Base-by-base conservation (phyloP, 2,888 invertebrate genomes). In the Callyntrura sp. region DNA sequence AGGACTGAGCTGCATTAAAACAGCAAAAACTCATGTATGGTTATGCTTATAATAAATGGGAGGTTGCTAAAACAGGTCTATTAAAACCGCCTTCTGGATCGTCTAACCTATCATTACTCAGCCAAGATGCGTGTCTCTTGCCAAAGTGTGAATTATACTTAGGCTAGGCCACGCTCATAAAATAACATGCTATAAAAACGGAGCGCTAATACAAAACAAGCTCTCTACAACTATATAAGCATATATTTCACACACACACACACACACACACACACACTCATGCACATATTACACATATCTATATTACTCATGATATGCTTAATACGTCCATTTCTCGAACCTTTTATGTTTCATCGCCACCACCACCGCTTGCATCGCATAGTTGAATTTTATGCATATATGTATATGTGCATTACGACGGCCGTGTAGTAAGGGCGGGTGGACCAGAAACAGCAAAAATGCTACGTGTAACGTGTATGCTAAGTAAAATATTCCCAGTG, bases 41-140 rank as follows among this genome's bases (percentile, higher is more conserved):
- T 83, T 88, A 73, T 76, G 88, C 88, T 60, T 51, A 70, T 88
- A 88, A 88, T 88, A 88, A 88, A 88, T 88, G 88, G 88, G 88
- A 88, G 88, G 88, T 83, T 88, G 88, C 88, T 88, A 88, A 88
- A 88, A 88, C 88, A 83, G 81, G 88, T 88, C 88, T 88, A 87
- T 81, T 78, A 84, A 78, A 89, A 78, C 89, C 89, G 89, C 89
- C 89, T 84, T 83, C 83, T 83, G 78, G 65, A 89, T 85, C 84
- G 83, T 28, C 89, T 89, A 89, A 76, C 89, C 89, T 89, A 83
- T 89, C 89, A 89, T 89, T 89, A 89, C 57, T 89, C 89, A 83
- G 83, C 28, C 76, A 88, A 87, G 87, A 87, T 87, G 87, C 81
- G 87, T 87, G 87, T 87, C 79, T 87, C 55, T 81, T 87, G 87